A percentile compares a stretch with the other conserved stretches of the same genome.
phyloP scores from a whole-genome alignment of 2,888 invertebrate species.

The Eucriotettix oculatus region DNA sequence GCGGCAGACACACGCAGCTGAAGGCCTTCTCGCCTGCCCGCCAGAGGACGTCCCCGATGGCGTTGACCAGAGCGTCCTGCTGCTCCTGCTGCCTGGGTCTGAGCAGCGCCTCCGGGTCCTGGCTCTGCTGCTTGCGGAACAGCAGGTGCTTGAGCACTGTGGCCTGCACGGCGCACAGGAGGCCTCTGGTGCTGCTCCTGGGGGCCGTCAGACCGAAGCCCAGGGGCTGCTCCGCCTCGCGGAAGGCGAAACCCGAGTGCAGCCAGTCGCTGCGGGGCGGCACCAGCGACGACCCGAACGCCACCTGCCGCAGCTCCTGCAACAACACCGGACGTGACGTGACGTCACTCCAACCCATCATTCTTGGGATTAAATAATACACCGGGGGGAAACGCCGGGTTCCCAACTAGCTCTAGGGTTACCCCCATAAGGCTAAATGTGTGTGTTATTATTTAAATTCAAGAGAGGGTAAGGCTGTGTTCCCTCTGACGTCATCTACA shows the following conservation, averaged over 20 bases:
- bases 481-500: no score
- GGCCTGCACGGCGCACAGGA: conserved; percentile 49
- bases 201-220: conserved; percentile 48
- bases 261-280: conserved; percentile 59
- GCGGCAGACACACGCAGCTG: conserved; percentile 38
- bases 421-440: no score
- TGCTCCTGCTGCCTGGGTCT: conserved; percentile 32
- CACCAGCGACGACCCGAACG: conserved; percentile 48
- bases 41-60: conserved; percentile 56
- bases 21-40: conserved; percentile 41
- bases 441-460: no score
- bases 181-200: conserved; percentile 43
- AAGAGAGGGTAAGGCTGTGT: no score
- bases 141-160: conserved; percentile 51
- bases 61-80: conserved; percentile 46
- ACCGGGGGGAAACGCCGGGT: no score
- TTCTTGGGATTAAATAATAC: no score
- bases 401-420: no score
- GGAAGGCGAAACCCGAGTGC: conserved; percentile 46
- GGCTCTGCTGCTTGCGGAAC: conserved; percentile 24
- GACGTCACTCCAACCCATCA: no score
- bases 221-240: conserved; percentile 37
- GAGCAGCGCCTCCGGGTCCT: conserved; percentile 2
- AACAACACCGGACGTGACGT: no score
- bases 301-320: conserved; percentile 42